Evolutionary conservation across 2,113 vertebrate species (phyloP).

Genomic region (Prunella fulvescens): DNA sequence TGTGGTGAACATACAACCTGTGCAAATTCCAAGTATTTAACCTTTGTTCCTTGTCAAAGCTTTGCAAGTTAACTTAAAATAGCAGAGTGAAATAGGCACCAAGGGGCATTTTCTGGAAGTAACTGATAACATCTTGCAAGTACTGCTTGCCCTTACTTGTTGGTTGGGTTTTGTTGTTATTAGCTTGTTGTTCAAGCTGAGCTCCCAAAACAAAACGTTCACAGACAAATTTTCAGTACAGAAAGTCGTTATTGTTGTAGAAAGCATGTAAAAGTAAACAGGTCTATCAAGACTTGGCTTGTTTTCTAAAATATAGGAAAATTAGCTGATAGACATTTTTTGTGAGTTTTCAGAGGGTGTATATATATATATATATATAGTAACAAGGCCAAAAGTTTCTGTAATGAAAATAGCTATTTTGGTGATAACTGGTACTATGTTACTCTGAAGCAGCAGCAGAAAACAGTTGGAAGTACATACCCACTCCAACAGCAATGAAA

Average conservation of each 20-base stretch:
- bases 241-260: background rate
- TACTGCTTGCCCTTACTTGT: constrained; percentile 5
- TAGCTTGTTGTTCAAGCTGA: background rate
- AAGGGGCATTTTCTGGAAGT: background rate
- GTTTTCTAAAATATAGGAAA: background rate
- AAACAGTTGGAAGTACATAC: background rate
- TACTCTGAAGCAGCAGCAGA: background rate
- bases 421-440: background rate
- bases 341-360: background rate
- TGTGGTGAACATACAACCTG: background rate
- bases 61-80: constrained; percentile 32
- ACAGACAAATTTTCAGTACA: background rate
- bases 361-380: background rate
- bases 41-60: background rate
- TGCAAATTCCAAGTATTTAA: constrained; percentile 38
- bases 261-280: background rate
- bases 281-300: background rate
- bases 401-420: background rate
- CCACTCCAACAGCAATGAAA: background rate
- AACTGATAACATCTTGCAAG: constrained; percentile 1
- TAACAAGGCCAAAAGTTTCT: background rate
- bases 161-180: constrained; percentile 16
- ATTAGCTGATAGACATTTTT: background rate
- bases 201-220: background rate
- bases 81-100: background rate